Conservation (phyloP, 2,113 vertebrate genomes). For the Phaetusa simplex region DNA sequence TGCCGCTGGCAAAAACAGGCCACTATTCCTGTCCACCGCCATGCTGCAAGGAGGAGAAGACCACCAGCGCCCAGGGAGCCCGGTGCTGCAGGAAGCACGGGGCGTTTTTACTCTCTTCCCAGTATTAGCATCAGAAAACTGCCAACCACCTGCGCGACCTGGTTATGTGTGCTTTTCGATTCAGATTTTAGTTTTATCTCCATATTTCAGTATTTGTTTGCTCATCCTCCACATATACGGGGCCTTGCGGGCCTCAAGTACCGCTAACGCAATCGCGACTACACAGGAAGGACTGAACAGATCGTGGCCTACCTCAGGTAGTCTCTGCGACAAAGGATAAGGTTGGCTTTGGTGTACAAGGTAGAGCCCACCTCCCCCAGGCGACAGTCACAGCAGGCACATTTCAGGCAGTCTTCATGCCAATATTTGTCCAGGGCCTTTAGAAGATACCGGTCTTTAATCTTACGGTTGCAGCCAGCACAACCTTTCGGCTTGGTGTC, state of each 20-base stretch:
- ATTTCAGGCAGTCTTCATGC: conserved; percentile 99
- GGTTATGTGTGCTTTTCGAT: fast-evolving
- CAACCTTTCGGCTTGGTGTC: conserved; percentile 99
- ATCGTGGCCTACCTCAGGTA: conserved; percentile 88
- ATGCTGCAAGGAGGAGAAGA: not conserved
- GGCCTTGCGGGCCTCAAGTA: not conserved
- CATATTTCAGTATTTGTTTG: not conserved
- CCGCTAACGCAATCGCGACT: fast-evolving
- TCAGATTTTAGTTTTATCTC: not conserved
- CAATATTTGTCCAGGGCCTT: conserved; percentile 98
- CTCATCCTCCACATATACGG: fast-evolving
- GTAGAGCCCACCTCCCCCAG: conserved; percentile 98
- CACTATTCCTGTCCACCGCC: fast-evolving
- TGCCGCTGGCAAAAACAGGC: not conserved
- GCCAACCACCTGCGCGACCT: not conserved
- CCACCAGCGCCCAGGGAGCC: not conserved
- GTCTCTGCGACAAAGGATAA: conserved; percentile 97
- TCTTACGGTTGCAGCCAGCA: conserved; percentile 99
- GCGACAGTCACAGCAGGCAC: conserved; percentile 96
- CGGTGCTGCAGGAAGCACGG: fast-evolving
- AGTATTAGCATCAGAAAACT: not conserved
- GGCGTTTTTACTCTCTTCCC: not conserved
- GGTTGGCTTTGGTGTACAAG: conserved; percentile 98
- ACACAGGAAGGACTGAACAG: not conserved
- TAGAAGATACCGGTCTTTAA: conserved; percentile 97